phyloP scores from a whole-genome alignment of 2,888 invertebrate species.

The Morinoia aosen region DNA sequence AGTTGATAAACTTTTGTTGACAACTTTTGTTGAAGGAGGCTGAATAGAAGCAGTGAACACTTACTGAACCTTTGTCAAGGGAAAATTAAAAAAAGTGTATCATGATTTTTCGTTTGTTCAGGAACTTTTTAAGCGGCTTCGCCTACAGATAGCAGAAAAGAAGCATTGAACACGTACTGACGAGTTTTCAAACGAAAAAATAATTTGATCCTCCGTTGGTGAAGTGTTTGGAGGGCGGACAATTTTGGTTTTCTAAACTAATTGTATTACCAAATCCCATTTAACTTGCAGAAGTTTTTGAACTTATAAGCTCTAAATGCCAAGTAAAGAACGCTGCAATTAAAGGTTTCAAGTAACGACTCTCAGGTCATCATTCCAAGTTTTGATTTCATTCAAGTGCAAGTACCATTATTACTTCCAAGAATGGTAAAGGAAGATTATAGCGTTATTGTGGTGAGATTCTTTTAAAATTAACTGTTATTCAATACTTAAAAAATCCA shows the following conservation, averaged over 20 bases:
- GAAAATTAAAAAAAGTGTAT: too few species aligned
- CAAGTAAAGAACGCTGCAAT: too few species aligned
- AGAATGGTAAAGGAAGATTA: not conserved
- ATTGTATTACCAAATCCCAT: not conserved
- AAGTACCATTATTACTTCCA: not conserved
- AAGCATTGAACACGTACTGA: too few species aligned
- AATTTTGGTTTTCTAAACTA: not conserved
- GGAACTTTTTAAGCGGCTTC: too few species aligned
- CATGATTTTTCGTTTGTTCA: too few species aligned
- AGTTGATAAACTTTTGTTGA: too few species aligned
- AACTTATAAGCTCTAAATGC: too few species aligned
- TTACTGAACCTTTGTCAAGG: not conserved
- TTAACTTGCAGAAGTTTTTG: not conserved
- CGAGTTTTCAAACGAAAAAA: too few species aligned
- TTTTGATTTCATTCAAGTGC: not conserved
- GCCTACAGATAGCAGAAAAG: too few species aligned
- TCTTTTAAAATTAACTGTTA: not conserved
- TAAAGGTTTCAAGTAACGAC: too few species aligned
- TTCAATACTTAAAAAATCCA: not conserved
- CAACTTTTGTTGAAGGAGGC: too few species aligned
- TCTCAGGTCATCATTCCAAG: too few species aligned
- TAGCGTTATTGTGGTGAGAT: not conserved
- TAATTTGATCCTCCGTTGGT: not conserved
- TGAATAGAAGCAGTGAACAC: not conserved
- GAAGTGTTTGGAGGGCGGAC: not conserved